A percentile compares a stretch with the other conserved stretches of the same genome.
Conservation (phyloP, 2,797 vertebrate genomes). For the Sebastes taczanowskii region DNA sequence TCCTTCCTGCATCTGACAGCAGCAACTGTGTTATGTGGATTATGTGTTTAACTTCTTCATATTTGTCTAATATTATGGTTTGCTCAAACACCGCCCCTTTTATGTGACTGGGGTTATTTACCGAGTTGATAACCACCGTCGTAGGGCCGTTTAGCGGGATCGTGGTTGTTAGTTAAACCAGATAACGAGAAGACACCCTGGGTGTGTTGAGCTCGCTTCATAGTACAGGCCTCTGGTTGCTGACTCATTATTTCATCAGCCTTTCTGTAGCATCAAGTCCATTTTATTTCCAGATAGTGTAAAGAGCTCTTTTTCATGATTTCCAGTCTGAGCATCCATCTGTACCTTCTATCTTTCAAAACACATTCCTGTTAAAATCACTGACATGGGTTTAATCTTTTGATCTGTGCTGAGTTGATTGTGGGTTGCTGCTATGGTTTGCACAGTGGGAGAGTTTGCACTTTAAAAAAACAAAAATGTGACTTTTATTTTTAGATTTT, state of each 20-base stretch:
- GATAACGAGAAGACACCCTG: too few relatives aligned
- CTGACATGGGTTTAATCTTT: not conserved
- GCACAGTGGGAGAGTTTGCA: slow-evolving; percentile 8
- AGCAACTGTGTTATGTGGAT: too few relatives aligned
- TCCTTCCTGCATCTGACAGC: too few relatives aligned
- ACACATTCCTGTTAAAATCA: slow-evolving; percentile 13
- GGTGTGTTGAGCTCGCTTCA: not conserved
- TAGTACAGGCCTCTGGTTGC: not conserved
- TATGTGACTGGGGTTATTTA: too few relatives aligned
- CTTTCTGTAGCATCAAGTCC: not conserved
- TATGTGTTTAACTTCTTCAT: too few relatives aligned
- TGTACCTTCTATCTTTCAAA: not conserved
- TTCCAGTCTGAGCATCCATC: not conserved
- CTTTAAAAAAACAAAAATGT: slow-evolving; percentile 15
- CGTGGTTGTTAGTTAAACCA: too few relatives aligned
- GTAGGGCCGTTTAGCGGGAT: too few relatives aligned
- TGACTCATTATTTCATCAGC: not conserved
- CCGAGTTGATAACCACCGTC: too few relatives aligned
- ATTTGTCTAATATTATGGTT: too few relatives aligned
- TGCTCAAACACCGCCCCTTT: too few relatives aligned
- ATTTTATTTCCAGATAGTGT: not conserved
- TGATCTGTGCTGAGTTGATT: not conserved
- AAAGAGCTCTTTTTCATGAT: not conserved
- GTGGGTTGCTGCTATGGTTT: slow-evolving; percentile 7
- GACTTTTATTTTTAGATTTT: not conserved